Evolutionary conservation across 2,113 vertebrate species (phyloP), one percentile per base, ranked within the genome.

Genomic region (Neoarius graeffei): DNA sequence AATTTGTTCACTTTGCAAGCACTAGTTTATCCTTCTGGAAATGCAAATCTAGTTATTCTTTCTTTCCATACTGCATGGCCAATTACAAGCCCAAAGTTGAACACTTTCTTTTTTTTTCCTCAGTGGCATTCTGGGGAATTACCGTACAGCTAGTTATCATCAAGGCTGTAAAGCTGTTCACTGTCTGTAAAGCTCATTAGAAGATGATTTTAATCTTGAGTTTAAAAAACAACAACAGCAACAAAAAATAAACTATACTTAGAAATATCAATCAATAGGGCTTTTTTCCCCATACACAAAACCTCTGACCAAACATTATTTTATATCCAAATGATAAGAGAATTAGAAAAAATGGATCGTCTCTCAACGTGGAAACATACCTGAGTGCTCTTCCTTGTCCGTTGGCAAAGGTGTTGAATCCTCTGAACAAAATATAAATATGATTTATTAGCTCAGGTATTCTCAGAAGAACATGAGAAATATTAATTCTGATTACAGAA

Each of bases 401-500:
- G 81, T 85, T 25, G 94, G 92, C 2, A 62, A 73, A 88, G 73
- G 48, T 73, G 88, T 83, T 62, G 90, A 80, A 4, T 93, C 57
- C 67, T 86, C 85, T 89, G n/a, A 54, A 57, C 59, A 83, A 17
- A 48, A 77, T 59, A 54, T 86, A 48, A 84, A 69, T 35, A 42
- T 20, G 20, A 42, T 42, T 60, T 69, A 67, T 77, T 54, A 79
- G 50, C 59, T 19, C 25, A 66, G 14, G 7, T 35, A 23, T 30
- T 71, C 2, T 7, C 9, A n/a, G 27, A 73, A 73, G 30, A 73
- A 42, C 52, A 7, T 57, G 17, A 82, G 56, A 6, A 42, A 14
- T 60, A 82, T 8, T 0, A 66, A 50, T 50, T 82, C 80, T 42
- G 20, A 23, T 82, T 56, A 57, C 27, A 60, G 8, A 67, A 52